Conservation (phyloP, 2,113 vertebrate species). For the Ploceus nigricollis region DNA sequence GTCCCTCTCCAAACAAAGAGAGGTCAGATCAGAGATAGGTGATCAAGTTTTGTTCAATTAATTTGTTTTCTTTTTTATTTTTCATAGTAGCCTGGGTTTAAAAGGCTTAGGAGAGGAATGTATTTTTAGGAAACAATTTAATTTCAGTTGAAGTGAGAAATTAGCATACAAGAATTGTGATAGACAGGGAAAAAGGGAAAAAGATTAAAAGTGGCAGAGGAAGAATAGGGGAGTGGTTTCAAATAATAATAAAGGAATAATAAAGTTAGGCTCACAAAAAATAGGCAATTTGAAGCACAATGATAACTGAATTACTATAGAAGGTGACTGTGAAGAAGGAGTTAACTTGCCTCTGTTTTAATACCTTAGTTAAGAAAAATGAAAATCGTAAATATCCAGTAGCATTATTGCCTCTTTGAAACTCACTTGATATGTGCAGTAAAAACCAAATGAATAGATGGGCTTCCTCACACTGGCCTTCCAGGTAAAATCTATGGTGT, state of each 20-base stretch:
- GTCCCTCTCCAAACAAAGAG: not conserved
- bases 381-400: not conserved
- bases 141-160: not conserved
- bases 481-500: not conserved
- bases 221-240: not conserved
- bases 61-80: not conserved
- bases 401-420: not conserved
- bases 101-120: not conserved
- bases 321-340: not conserved
- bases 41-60: not conserved
- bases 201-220: not conserved
- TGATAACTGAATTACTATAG: not conserved
- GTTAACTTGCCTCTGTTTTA: not conserved
- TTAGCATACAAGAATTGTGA: not conserved
- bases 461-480: not conserved
- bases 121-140: not conserved
- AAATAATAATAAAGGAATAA: not conserved
- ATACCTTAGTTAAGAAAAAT: not conserved
- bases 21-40: not conserved
- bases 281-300: not conserved
- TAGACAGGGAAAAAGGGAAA: not conserved
- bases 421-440: not conserved
- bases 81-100: not conserved
- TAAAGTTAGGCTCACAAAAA: not conserved
- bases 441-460: not conserved